These are phyloP conservation scores for Hydra vulgaris DNA, from an alignment of 30 jellyfish, hydroid and myxozoan species.

Conservation along the genomic window DNA sequence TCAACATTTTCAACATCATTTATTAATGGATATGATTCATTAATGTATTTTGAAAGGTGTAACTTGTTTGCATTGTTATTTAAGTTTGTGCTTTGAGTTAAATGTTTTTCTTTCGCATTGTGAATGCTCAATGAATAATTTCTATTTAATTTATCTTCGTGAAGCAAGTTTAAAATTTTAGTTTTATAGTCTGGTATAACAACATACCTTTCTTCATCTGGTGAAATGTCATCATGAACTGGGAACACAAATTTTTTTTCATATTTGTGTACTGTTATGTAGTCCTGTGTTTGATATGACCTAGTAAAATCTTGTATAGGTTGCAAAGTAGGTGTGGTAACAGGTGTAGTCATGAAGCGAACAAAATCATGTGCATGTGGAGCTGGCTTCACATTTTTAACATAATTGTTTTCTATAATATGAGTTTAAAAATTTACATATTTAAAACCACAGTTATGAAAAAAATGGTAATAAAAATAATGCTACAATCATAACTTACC, in stretches of 20 bases:
- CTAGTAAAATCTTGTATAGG: not conserved
- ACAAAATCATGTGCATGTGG: not conserved
- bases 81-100: not conserved
- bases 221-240: conserved; percentile 57
- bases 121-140: not conserved
- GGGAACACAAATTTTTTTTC: conserved; percentile 30
- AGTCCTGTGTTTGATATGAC: not conserved
- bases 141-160: conserved; percentile 28
- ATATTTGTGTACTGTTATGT: not conserved
- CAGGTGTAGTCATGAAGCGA: not conserved
- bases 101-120: not conserved
- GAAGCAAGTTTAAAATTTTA: conserved; percentile 22
- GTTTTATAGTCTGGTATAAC: conserved; percentile 29
- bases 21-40: not conserved
- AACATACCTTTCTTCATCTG: conserved; percentile 47
- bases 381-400: not conserved
- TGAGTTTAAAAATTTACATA: too few relatives aligned
- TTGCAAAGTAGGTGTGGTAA: not conserved
- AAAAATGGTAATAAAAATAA: too few relatives aligned
- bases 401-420: not conserved
- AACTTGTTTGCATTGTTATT: not conserved
- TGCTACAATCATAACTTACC: too few relatives aligned
- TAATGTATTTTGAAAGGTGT: not conserved
- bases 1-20: not conserved
- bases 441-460: too few relatives aligned